phyloP scores from a whole-genome alignment of 2,888 invertebrate species.

The Chrysotoxum bicinctum region DNA sequence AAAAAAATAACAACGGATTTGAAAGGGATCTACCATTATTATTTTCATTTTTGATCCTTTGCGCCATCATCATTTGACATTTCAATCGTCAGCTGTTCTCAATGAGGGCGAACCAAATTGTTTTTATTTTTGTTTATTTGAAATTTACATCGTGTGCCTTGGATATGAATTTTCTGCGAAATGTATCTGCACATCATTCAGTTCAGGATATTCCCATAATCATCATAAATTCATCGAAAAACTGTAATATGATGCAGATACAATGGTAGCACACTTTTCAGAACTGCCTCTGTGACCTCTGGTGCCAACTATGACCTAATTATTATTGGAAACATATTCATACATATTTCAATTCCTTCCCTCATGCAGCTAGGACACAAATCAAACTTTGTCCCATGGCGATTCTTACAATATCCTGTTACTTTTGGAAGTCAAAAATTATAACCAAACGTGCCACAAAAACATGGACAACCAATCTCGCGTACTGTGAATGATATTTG shows the following conservation, averaged over 20 bases:
- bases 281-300: neutral
- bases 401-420: conserved; percentile 33
- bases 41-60: conserved; percentile 46
- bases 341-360: neutral
- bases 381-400: conserved; percentile 32
- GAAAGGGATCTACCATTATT: conserved; percentile 42
- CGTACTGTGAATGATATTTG: neutral
- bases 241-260: conserved; percentile 50
- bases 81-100: conserved; percentile 56
- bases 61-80: conserved; percentile 58
- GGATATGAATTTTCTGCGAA: conserved; percentile 42
- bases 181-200: conserved; percentile 21
- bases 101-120: conserved; percentile 7
- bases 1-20: conserved; percentile 40
- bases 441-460: conserved; percentile 9
- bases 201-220: conserved; percentile 11
- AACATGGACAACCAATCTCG: neutral
- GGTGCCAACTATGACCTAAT: conserved; percentile 46
- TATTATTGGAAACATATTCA: conserved; percentile 12
- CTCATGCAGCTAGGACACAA: conserved; percentile 16
- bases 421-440: conserved; percentile 35
- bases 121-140: neutral
- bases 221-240: conserved; percentile 46
- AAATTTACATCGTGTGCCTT: conserved; percentile 12
- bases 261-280: neutral